These are phyloP conservation scores for Isichthys henryi DNA, from an alignment of 2,113 vertebrate genomes.

Conservation along the genomic window DNA sequence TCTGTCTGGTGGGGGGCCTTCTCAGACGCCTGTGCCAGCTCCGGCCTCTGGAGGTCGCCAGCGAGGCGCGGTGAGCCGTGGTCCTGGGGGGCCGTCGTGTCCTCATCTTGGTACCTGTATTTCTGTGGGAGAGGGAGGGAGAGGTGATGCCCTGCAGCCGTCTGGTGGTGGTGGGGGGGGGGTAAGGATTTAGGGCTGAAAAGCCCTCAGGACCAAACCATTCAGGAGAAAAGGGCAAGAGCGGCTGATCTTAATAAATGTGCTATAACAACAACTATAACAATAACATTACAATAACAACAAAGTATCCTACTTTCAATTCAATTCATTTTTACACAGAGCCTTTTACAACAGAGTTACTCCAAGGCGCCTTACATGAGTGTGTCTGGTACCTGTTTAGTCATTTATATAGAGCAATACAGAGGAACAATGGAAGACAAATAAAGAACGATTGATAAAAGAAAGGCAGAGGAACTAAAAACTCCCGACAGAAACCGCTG, in stretches of 20 bases:
- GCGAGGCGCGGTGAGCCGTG: constrained; percentile 64
- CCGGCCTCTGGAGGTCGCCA: constrained; percentile 69
- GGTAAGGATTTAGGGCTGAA: neutral
- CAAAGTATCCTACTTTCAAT: neutral
- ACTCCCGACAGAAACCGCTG: neutral
- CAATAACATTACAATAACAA: neutral
- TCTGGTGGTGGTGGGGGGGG: neutral
- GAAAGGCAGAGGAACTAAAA: neutral
- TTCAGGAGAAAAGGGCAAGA: neutral
- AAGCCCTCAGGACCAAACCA: neutral
- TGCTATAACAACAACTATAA: neutral
- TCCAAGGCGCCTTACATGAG: no score
- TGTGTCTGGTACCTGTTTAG: no score
- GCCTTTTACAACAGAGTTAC: neutral
- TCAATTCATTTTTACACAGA: neutral
- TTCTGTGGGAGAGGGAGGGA: constrained; percentile 54
- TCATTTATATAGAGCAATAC: no score
- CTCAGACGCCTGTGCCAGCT: constrained; percentile 87
- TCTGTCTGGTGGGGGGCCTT: constrained; percentile 89
- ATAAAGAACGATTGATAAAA: neutral
- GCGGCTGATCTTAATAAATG: neutral
- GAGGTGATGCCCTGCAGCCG: neutral
- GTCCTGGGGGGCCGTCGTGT: constrained; percentile 61
- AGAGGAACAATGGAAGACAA: neutral
- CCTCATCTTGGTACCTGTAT: constrained; percentile 78